phyloP scores from a whole-genome alignment of 2,888 invertebrate genomes.

The Ochropleura leucogaster region DNA sequence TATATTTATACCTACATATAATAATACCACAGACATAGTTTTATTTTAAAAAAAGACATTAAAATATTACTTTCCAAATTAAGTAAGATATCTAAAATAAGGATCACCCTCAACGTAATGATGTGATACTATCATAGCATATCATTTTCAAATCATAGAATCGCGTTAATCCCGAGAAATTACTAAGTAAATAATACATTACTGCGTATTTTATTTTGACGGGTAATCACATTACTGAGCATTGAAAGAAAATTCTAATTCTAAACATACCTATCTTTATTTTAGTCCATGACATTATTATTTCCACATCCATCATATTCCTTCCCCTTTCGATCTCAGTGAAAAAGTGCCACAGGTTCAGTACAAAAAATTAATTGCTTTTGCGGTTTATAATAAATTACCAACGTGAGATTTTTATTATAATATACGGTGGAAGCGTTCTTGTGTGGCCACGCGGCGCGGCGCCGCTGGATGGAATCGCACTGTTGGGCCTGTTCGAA shows the following conservation, averaged over 20 bases:
- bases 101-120: too few relatives aligned
- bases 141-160: too few relatives aligned
- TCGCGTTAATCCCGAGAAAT: not conserved
- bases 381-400: slow-evolving; percentile 51
- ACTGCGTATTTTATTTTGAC: not conserved
- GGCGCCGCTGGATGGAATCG: slow-evolving; percentile 7
- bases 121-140: too few relatives aligned
- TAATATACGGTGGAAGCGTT: slow-evolving; percentile 19
- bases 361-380: slow-evolving; percentile 62
- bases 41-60: not conserved
- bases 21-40: not conserved
- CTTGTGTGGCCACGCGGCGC: slow-evolving; percentile 10
- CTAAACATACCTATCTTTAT: slow-evolving; percentile 1
- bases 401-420: slow-evolving; percentile 19
- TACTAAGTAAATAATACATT: not conserved
- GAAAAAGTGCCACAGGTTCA: slow-evolving; percentile 32
- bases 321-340: slow-evolving; percentile 43
- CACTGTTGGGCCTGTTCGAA: slow-evolving; percentile 33
- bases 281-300: slow-evolving; percentile 31
- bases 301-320: slow-evolving; percentile 49
- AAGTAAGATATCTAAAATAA: too few relatives aligned
- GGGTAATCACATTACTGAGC: not conserved
- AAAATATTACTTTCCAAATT: too few relatives aligned
- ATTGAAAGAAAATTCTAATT: slow-evolving; percentile 4
- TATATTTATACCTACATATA: not conserved